Evolutionary conservation across 2,797 vertebrate genomes (phyloP).

Genomic region (Gorsachius magnificus): DNA sequence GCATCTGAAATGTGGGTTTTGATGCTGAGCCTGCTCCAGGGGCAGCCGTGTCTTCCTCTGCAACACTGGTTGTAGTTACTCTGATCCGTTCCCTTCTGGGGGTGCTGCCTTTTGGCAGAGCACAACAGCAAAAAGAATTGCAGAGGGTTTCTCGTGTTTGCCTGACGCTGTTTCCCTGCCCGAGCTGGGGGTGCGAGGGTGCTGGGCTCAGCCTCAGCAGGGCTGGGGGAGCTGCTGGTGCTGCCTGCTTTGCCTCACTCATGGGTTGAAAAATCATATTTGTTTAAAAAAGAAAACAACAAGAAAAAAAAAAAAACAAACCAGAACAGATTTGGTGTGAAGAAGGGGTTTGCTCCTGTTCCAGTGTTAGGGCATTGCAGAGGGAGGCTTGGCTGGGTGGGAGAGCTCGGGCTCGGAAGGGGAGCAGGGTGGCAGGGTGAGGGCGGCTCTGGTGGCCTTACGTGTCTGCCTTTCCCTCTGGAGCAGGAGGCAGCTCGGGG

Average conservation of each 20-base stretch:
- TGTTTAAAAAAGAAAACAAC: not conserved
- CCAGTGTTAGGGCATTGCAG: not conserved
- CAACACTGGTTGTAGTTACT: not conserved
- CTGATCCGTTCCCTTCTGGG: not conserved
- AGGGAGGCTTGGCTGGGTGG: not conserved
- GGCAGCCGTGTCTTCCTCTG: not conserved
- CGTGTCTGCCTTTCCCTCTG: not conserved
- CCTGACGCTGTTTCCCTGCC: not conserved
- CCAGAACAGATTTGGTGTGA: not conserved
- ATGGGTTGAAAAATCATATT: not conserved
- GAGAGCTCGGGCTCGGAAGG: accelerated
- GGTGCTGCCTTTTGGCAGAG: not conserved
- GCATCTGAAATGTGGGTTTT: accelerated
- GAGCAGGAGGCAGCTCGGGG: not conserved
- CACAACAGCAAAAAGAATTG: not conserved
- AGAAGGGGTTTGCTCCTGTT: not conserved
- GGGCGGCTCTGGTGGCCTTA: not conserved
- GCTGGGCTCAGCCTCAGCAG: not conserved
- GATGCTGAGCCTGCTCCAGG: not conserved
- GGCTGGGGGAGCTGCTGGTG: not conserved
- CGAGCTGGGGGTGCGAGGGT: accelerated
- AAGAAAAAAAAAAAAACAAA: not conserved
- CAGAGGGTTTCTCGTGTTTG: not conserved
- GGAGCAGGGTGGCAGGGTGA: not conserved
- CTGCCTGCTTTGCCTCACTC: not conserved